Conservation (phyloP, 2,888 invertebrate species). For the Parascotia fuliginaria region DNA sequence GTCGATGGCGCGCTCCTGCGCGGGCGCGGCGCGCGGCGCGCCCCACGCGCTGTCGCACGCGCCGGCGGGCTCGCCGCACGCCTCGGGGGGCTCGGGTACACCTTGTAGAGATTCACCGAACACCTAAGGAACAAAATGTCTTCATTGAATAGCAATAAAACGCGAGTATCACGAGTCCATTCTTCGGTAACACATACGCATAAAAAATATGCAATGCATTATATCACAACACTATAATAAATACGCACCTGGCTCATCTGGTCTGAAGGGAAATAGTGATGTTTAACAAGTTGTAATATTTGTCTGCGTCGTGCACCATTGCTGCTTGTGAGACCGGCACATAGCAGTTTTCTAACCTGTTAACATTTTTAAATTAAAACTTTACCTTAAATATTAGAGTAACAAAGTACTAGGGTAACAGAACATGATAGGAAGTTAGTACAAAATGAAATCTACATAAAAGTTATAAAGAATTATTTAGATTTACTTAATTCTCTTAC, state of each 20-base stretch:
- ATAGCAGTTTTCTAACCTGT: slow-evolving; percentile 73
- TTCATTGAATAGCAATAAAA: too few relatives aligned
- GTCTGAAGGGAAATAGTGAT: slow-evolving; percentile 78
- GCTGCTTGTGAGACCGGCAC: slow-evolving; percentile 65
- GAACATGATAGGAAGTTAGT: too few relatives aligned
- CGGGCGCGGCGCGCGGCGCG: slow-evolving; percentile 61
- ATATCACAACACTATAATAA: too few relatives aligned
- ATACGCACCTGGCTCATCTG: slow-evolving; percentile 73
- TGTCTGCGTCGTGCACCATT: slow-evolving; percentile 64
- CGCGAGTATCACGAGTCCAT: neutral
- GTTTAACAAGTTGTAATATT: slow-evolving; percentile 75
- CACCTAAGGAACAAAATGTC: slow-evolving; percentile 53
- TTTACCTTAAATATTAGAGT: too few relatives aligned
- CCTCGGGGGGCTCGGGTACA: slow-evolving; percentile 14
- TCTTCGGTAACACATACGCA: too few relatives aligned
- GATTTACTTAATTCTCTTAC: too few relatives aligned
- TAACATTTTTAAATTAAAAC: neutral
- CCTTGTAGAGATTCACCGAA: slow-evolving; percentile 63
- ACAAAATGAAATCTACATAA: too few relatives aligned
- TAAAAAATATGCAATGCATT: too few relatives aligned
- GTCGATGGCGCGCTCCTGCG: slow-evolving; percentile 83
- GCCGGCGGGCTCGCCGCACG: slow-evolving; percentile 27
- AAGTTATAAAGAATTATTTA: too few relatives aligned
- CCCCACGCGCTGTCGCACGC: slow-evolving; percentile 40
- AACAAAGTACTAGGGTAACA: too few relatives aligned